A percentile compares a stretch with the other conserved stretches of the same genome.
These are phyloP conservation scores for Agrilus mali DNA, from an alignment of 2,888 invertebrate genomes.

Conservation along the genomic window DNA sequence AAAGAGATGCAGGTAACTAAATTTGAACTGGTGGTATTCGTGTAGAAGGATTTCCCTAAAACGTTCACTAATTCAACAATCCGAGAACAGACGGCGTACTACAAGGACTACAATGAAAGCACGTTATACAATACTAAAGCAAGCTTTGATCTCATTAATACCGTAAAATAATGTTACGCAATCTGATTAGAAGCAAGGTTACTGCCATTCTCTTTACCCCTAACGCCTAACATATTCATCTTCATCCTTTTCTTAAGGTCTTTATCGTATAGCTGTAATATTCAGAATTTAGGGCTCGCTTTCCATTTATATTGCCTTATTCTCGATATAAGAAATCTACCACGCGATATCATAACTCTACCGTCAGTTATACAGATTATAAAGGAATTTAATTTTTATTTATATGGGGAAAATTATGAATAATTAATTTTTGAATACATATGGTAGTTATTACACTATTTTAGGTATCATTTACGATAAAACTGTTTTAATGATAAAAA, in stretches of 20 bases:
- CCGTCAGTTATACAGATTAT: neutral
- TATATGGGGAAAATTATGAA: no score
- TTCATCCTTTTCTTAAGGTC: conserved; percentile 35
- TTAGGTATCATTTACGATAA: no score
- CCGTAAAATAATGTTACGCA: conserved; percentile 64
- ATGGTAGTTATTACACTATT: no score
- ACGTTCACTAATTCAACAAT: conserved; percentile 11
- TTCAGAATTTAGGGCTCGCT: conserved; percentile 1
- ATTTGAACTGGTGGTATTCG: conserved; percentile 2
- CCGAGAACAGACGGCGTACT: conserved; percentile 12
- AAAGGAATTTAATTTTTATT: no score
- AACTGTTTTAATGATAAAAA: neutral
- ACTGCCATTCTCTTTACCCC: conserved; percentile 41
- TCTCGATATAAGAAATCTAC: neutral
- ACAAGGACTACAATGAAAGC: conserved; percentile 12
- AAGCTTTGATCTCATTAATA: conserved; percentile 62
- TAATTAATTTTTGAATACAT: no score
- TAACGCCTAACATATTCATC: conserved; percentile 37
- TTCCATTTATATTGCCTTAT: neutral
- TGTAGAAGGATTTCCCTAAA: conserved; percentile 5
- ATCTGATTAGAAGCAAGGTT: conserved; percentile 65
- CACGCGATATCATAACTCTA: neutral
- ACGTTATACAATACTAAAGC: conserved; percentile 2
- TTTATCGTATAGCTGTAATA: conserved; percentile 14
- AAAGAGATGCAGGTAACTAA: no score